phyloP scores from a whole-genome alignment of 2,888 invertebrate genomes.

The Idaea dimidiata region DNA sequence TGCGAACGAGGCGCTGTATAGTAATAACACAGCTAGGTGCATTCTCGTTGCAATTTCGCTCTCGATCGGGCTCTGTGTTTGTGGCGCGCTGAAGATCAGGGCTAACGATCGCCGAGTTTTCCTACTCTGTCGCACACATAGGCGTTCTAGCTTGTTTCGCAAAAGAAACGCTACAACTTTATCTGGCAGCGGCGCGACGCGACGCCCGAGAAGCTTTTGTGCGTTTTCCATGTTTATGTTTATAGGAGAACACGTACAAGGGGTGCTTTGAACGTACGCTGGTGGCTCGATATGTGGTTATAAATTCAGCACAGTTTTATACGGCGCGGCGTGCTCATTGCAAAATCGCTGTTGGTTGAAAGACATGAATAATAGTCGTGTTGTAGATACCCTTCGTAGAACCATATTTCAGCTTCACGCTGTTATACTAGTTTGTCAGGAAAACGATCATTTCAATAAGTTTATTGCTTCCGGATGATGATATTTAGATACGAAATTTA shows the following conservation, averaged over 20 bases:
- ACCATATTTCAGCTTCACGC: not conserved
- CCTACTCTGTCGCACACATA: slow-evolving; percentile 59
- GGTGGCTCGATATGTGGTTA: slow-evolving; percentile 59
- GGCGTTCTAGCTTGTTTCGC: slow-evolving; percentile 51
- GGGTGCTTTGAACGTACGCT: slow-evolving; percentile 72
- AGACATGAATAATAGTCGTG: not conserved
- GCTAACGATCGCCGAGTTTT: slow-evolving; percentile 75
- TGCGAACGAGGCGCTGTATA: slow-evolving; percentile 49
- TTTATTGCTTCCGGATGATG: not conserved
- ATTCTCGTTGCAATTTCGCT: slow-evolving; percentile 81
- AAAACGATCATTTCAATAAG: not conserved
- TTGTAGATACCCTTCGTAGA: not conserved
- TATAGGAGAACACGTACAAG: slow-evolving; percentile 77
- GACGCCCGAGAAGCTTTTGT: slow-evolving; percentile 77
- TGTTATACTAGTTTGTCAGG: not conserved
- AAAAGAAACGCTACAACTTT: slow-evolving; percentile 79
- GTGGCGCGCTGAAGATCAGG: slow-evolving; percentile 81
- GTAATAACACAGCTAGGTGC: slow-evolving; percentile 80
- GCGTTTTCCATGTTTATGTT: slow-evolving; percentile 80
- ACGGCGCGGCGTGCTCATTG: slow-evolving; percentile 46
- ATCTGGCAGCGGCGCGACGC: slow-evolving; percentile 77
- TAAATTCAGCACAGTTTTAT: slow-evolving; percentile 67
- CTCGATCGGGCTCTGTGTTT: slow-evolving; percentile 81
- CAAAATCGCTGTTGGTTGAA: not conserved
- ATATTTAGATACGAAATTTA: not conserved